Evolutionary conservation across 2,797 vertebrate species (phyloP).

Genomic region (Danio choprae): DNA sequence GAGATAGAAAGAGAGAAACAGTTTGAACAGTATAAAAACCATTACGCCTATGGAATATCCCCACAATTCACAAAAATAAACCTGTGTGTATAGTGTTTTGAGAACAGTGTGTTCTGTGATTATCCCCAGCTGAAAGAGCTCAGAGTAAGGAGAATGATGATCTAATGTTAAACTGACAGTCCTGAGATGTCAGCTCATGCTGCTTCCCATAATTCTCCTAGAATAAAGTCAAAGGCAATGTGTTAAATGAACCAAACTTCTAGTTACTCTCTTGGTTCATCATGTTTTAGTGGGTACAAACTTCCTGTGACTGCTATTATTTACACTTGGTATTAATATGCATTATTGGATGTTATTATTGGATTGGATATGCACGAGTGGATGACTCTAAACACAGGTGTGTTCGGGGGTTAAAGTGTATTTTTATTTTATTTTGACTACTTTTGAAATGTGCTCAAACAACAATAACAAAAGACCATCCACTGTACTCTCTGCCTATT

Average conservation of each 20-base stretch:
- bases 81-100: neutral
- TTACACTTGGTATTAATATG: neutral
- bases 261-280: neutral
- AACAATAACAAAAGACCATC: too few relatives aligned
- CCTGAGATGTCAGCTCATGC: neutral
- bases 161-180: conserved; percentile 4
- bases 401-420: too few relatives aligned
- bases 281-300: neutral
- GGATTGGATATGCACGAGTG: too few relatives aligned
- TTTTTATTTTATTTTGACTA: too few relatives aligned
- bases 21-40: neutral
- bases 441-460: too few relatives aligned
- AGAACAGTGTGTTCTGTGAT: conserved; percentile 19
- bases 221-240: neutral
- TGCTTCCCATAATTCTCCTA: neutral
- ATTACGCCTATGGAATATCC: too few relatives aligned
- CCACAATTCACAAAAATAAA: too few relatives aligned
- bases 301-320: neutral
- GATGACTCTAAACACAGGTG: too few relatives aligned
- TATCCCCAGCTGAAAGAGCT: conserved; percentile 18
- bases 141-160: conserved; percentile 7
- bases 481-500: too few relatives aligned
- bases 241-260: neutral
- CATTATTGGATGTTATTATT: too few relatives aligned
- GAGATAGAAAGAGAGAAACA: too few relatives aligned